A percentile compares a stretch with the other conserved stretches of the same genome.
Evolutionary conservation across 2,888 invertebrate species (phyloP).

Genomic region (Drosophila incognita): DNA sequence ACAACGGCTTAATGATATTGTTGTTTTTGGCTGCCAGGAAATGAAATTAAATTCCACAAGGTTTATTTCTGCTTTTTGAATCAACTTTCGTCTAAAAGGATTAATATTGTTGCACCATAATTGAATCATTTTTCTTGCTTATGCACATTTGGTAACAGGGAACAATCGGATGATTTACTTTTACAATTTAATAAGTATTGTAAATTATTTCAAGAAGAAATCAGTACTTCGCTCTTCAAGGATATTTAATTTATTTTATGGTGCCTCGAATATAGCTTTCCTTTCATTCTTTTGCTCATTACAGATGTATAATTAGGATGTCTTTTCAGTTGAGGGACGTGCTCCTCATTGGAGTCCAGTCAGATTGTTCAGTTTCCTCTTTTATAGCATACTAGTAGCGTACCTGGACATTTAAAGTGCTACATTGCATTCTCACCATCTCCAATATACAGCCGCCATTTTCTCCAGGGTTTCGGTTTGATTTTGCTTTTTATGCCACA

Average conservation of each 20-base stretch:
- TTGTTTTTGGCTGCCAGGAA: conserved; percentile 38
- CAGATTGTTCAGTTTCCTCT: too few relatives aligned
- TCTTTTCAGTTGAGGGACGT: not conserved
- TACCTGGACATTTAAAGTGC: not conserved
- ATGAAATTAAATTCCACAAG: conserved; percentile 45
- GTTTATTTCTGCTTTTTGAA: not conserved
- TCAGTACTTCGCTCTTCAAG: not conserved
- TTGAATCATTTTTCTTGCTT: not conserved
- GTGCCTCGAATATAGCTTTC: not conserved
- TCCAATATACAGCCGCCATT: conserved; percentile 37
- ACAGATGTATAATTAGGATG: not conserved
- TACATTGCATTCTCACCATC: conserved; percentile 17
- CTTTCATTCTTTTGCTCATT: not conserved
- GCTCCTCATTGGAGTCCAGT: not conserved
- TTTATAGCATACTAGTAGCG: not conserved
- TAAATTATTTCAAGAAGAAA: not conserved
- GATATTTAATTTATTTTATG: not conserved
- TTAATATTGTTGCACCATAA: not conserved
- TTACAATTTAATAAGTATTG: not conserved
- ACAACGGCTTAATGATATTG: conserved; percentile 5
- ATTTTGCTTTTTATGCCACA: conserved; percentile 13
- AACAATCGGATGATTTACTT: too few relatives aligned
- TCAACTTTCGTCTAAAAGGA: conserved; percentile 2
- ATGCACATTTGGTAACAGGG: not conserved
- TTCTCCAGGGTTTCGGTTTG: not conserved